Evolutionary conservation across 2,888 invertebrate genomes (phyloP).

Genomic region (Synanthedon andrenaeformis): DNA sequence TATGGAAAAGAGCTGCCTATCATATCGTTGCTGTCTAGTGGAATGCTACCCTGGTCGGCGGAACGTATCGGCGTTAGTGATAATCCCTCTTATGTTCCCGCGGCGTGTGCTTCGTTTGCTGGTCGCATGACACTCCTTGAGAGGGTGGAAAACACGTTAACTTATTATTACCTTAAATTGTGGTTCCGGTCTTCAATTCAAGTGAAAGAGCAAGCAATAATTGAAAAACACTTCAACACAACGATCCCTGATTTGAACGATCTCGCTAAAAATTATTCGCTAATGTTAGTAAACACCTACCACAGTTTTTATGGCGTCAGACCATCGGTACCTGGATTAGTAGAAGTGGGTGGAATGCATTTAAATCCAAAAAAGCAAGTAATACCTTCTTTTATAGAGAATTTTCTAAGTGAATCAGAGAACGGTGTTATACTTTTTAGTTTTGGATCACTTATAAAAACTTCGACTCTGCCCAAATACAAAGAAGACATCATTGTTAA

Average conservation of each 20-base stretch:
- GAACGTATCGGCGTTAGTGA: conserved; percentile 53
- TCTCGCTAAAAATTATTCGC: conserved; percentile 60
- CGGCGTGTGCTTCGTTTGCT: conserved; percentile 56
- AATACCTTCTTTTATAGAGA: conserved; percentile 72
- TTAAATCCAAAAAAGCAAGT: conserved; percentile 41
- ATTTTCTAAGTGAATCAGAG: conserved; percentile 74
- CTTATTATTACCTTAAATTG: conserved; percentile 30
- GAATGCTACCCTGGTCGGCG: conserved; percentile 69
- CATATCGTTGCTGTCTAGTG: conserved; percentile 67
- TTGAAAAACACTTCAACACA: conserved; percentile 53
- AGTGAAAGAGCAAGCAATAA: conserved; percentile 38
- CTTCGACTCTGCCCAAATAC: conserved; percentile 73
- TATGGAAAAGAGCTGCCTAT: conserved; percentile 65
- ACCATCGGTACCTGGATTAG: conserved; percentile 66
- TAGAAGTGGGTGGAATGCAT: conserved; percentile 76
- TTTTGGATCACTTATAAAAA: conserved; percentile 82
- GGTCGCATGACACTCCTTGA: conserved; percentile 63
- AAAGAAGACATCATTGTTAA: conserved; percentile 73
- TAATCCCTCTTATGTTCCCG: conserved; percentile 67
- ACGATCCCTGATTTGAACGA: conserved; percentile 62
- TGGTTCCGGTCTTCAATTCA: conserved; percentile 44
- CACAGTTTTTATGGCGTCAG: conserved; percentile 69
- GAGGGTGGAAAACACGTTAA: conserved; percentile 46
- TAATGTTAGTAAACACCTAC: conserved; percentile 73
- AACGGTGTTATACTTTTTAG: conserved; percentile 81